These are phyloP conservation scores for Taurulus bubalis DNA, from an alignment of 2,113 vertebrate genomes.

Conservation along the genomic window DNA sequence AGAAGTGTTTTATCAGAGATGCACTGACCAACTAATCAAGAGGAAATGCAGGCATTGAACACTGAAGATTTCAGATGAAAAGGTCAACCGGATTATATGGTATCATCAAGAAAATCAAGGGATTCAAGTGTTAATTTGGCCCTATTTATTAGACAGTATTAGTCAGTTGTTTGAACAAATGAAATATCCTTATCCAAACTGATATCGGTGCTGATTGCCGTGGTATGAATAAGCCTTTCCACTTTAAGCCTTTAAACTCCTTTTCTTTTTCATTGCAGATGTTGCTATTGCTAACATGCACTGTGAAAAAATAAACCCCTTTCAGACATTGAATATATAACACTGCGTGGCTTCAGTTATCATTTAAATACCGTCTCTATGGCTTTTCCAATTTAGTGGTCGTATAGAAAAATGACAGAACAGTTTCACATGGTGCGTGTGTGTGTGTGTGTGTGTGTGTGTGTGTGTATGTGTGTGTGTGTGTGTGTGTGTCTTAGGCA, in stretches of 20 bases:
- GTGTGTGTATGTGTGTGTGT: no score
- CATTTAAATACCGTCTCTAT: no score
- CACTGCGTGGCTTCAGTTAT: no score
- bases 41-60: background rate
- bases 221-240: background rate
- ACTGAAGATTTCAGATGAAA: background rate
- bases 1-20: background rate
- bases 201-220: background rate
- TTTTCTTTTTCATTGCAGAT: background rate
- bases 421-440: no score
- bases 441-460: no score
- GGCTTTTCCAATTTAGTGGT: no score
- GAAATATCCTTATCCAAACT: slow-evolving; percentile 8
- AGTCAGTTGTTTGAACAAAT: slow-evolving; percentile 24
- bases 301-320: background rate
- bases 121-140: slow-evolving; percentile 6
- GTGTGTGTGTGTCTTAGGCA: background rate
- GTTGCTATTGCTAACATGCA: slow-evolving; percentile 11
- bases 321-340: background rate
- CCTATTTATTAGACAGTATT: background rate
- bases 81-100: background rate
- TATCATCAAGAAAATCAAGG: background rate
- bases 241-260: background rate
- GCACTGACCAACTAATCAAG: slow-evolving; percentile 6
- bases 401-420: no score